Evolutionary conservation across 2,797 vertebrate species (phyloP).

Genomic region (Salarias fasciatus): DNA sequence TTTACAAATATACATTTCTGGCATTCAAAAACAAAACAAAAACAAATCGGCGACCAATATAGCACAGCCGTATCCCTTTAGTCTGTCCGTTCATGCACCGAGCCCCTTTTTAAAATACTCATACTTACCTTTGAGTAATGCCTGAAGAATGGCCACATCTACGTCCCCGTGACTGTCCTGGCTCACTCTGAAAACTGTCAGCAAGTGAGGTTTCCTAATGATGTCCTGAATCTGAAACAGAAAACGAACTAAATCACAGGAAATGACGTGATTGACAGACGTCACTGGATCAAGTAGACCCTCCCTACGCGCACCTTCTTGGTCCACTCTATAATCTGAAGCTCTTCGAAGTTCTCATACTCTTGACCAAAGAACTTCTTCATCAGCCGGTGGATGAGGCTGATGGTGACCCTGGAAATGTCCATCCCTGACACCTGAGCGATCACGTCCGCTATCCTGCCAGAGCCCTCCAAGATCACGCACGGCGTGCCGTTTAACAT

Average conservation of each 20-base stretch:
- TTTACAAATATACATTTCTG: too few relatives aligned
- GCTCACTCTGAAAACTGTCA: constrained; percentile 91
- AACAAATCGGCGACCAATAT: too few relatives aligned
- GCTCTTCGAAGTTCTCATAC: constrained; percentile 83
- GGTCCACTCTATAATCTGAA: constrained; percentile 88
- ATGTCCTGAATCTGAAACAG: constrained; percentile 93
- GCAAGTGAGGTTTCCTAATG: constrained; percentile 84
- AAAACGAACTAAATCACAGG: not conserved
- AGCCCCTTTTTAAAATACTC: not conserved
- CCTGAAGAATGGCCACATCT: constrained; percentile 95
- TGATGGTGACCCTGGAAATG: constrained; percentile 81
- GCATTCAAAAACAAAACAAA: too few relatives aligned
- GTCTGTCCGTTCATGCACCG: not conserved
- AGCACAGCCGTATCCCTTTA: too few relatives aligned
- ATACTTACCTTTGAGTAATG: constrained; percentile 91
- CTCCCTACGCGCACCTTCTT: constrained; percentile 89
- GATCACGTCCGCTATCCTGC: constrained; percentile 93
- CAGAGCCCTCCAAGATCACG: constrained; percentile 93
- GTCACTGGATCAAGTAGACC: too few relatives aligned
- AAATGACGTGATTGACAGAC: too few relatives aligned
- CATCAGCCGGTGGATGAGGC: constrained; percentile 84
- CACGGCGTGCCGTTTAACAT: constrained; percentile 91
- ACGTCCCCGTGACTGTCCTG: constrained; percentile 88
- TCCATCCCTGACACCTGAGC: constrained; percentile 86
- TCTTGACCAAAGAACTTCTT: constrained; percentile 84